Base-by-base conservation (phyloP, 23 tunicate species). In the Pegea sp. region DNA sequence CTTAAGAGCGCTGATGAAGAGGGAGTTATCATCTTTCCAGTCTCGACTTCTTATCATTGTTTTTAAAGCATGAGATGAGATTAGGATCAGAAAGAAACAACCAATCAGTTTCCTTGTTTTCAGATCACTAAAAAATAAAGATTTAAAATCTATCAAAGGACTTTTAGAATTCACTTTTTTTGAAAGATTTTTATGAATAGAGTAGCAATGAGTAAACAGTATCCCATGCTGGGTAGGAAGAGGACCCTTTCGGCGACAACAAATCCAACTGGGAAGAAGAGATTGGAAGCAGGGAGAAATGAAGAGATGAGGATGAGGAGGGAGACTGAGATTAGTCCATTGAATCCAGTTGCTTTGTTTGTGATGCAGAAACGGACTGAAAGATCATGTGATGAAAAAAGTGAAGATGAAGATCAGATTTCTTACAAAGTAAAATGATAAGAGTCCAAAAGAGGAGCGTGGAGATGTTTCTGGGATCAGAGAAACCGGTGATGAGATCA, bases 231-330 rank as follows among this genome's bases (percentile, higher is more conserved):
- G 29, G 99, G 99, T 26, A 74, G 44, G 59, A 68, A 91, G 1
- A 91, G 50, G 5, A 78, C 56, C 53, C 99, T 59, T 54, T 91
- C 99, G 19, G 99, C 99, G 16, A 91, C 68, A 11, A 84, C 99
- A 57, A 91, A 91, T 0, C 99, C 99, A 51, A 91, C 99, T 23
- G 74, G 30, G 30, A 91, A 64, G 21, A 91, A 68, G 1, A 91
- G 34, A 64, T 91, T 91, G 7, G 84, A 71, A 13, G 99, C 86
- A 30, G 99, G 99, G 8, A 91, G 60, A 64, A 91, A 91, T n/a
- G 93, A 54, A 46, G 75, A 67, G 16, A 66, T 53, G 24, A 69
- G 42, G 18, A 91, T 32, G 24, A 72, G 61, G 1, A 91, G 46
- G 27, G 38, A 59, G 24, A 22, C n/a, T n/a, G n/a, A n/a, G n/a